Base-by-base conservation (phyloP, 2,113 vertebrate genomes). In the Hassar affinis region DNA sequence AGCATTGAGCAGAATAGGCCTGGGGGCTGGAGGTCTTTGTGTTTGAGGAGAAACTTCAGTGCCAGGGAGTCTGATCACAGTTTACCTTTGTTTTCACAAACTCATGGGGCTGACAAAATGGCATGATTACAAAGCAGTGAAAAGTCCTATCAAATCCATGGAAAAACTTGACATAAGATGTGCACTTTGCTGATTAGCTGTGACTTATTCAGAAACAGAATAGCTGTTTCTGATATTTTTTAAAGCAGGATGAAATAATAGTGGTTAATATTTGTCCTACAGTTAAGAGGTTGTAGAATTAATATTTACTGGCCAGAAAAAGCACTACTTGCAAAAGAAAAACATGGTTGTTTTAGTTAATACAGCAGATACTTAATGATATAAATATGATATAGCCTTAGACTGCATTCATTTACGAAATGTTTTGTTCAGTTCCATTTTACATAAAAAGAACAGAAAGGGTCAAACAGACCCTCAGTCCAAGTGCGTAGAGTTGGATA, bases 31-130 rank as follows among this genome's bases (percentile, higher is more conserved):
- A 66, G 51, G 52, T 84, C 83, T 87, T 88, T 80, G 84, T 78
- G 68, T 87, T 85, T 88, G 86, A 83, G 25, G 68, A 84, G 61
- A 88, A 64, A 76, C 81, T 80, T 81, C 61, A 33, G 22, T 87
- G 86, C 78, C 75, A 84, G 54, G 76, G 12, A 85, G 87, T 82
- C 88, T 90, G 84, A 88, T 91, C 87, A 84, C 86, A 87, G 82
- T 89, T 89, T 88, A 88, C 87, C 84, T 86, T 66, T 62, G 85
- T 87, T 87, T 90, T 87, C 84, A 86, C 86, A 85, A 78, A 78
- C 85, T 85, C 81, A 71, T 56, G 75, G 72, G 68, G 47, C 72
- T 84, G 82, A 61, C 57, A 83, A 84, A 59, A 71, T 20, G 77
- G 54, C 68, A 52, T 76, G 59, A 83, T 66, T 78, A 54, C 59